Conservation (phyloP, 92 coral and sea anemone species). For the Parazoanthus darwini region DNA sequence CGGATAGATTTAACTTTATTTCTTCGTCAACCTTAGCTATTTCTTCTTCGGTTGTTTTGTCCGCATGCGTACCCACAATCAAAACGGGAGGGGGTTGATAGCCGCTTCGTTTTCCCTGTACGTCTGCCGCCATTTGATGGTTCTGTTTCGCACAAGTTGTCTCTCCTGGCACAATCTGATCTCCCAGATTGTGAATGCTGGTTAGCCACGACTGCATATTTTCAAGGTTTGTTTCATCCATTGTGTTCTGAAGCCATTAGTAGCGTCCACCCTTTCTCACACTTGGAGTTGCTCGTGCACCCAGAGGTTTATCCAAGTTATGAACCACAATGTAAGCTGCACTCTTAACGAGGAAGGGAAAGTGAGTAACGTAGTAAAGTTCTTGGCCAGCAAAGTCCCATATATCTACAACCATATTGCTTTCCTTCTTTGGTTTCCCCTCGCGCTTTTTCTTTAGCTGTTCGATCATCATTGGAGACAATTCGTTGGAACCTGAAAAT, state of each 20-base stretch:
- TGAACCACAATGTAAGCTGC: neutral
- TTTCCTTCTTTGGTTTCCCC: neutral
- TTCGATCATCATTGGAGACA: neutral
- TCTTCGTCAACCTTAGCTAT: neutral
- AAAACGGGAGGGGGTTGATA: neutral
- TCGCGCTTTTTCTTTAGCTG: neutral
- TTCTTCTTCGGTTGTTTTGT: neutral
- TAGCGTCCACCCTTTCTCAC: neutral
- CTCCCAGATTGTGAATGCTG: neutral
- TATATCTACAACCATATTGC: neutral
- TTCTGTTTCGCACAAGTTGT: neutral
- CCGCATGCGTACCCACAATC: too few species aligned
- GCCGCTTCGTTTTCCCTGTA: neutral
- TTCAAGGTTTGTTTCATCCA: neutral
- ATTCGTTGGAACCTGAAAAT: neutral
- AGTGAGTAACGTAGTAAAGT: neutral
- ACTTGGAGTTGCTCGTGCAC: neutral
- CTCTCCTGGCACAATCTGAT: neutral
- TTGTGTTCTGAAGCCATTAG: neutral
- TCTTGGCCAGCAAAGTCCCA: neutral
- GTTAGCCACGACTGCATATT: neutral
- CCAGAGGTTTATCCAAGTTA: neutral
- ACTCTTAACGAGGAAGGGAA: neutral
- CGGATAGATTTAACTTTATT: neutral
- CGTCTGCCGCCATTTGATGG: neutral